phyloP scores from a whole-genome alignment of 2,113 vertebrate species.

The Cnemophilus loriae region DNA sequence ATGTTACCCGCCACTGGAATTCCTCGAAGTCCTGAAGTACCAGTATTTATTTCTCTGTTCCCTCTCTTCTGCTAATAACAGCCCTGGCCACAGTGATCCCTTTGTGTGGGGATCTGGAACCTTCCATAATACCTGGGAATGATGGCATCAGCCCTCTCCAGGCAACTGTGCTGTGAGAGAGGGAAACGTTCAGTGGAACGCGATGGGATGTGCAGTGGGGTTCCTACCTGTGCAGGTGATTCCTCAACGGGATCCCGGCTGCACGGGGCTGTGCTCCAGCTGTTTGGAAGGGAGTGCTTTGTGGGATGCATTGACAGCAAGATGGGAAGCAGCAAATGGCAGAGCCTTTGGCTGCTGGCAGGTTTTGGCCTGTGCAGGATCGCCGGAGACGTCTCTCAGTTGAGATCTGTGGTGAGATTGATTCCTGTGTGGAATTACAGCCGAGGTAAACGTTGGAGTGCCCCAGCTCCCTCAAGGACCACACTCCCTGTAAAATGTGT shows the following conservation, averaged over 20 bases:
- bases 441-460: fast-evolving
- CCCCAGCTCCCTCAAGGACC: fast-evolving
- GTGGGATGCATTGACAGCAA: not conserved
- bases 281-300: fast-evolving
- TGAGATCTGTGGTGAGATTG: fast-evolving
- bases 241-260: fast-evolving
- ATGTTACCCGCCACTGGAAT: not conserved
- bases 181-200: fast-evolving
- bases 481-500: fast-evolving
- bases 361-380: not conserved
- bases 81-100: not conserved
- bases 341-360: not conserved
- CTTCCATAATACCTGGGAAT: not conserved
- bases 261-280: fast-evolving
- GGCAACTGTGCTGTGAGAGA: not conserved
- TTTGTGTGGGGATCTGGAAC: not conserved
- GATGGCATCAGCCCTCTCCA: not conserved
- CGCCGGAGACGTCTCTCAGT: not conserved
- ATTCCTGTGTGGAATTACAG: not conserved
- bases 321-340: not conserved
- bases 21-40: not conserved
- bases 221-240: not conserved
- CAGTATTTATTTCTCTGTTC: not conserved
- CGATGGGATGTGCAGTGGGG: not conserved
- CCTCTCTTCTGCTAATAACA: not conserved